Conservation (phyloP, 2,888 invertebrate genomes). For the Ametastegia equiseti region DNA sequence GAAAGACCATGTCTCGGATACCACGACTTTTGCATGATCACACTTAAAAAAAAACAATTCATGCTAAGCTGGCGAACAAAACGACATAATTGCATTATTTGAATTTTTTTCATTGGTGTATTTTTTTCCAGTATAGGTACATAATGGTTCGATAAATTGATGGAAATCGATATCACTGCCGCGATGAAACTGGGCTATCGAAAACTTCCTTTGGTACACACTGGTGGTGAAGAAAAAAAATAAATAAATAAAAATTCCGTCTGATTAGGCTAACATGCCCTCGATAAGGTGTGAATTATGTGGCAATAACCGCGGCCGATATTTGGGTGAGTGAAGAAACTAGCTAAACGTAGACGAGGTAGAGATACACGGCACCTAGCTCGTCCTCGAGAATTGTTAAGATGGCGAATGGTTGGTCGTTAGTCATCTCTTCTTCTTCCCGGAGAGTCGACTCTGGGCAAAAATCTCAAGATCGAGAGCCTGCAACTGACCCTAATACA, state of each 20-base stretch:
- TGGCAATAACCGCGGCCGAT: not conserved
- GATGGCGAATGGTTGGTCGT: not conserved
- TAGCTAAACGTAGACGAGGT: not conserved
- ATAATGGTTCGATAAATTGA: too few species aligned
- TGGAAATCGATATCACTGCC: too few species aligned
- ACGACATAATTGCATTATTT: too few species aligned
- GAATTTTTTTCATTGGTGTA: too few species aligned
- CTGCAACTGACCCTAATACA: constrained; percentile 35
- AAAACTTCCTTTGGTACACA: not conserved
- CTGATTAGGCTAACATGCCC: too few species aligned
- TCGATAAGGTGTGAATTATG: not conserved
- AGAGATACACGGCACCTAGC: not conserved
- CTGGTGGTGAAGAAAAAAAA: not conserved
- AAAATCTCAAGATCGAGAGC: constrained; percentile 27
- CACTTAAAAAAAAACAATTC: too few species aligned
- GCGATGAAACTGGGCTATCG: not conserved
- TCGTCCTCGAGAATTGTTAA: constrained; percentile 12
- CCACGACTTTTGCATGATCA: too few species aligned
- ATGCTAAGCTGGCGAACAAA: too few species aligned
- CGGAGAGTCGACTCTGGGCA: constrained; percentile 5
- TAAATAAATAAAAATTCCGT: too few species aligned
- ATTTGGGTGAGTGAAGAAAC: not conserved
- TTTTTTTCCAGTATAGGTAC: too few species aligned
- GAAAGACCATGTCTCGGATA: too few species aligned
- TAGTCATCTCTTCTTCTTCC: constrained; percentile 32